Evolutionary conservation across 1,140 invertebrate genomes (phyloP), one percentile per base, ranked within the genome.

Genomic region (Pollicipes pollicipes): DNA sequence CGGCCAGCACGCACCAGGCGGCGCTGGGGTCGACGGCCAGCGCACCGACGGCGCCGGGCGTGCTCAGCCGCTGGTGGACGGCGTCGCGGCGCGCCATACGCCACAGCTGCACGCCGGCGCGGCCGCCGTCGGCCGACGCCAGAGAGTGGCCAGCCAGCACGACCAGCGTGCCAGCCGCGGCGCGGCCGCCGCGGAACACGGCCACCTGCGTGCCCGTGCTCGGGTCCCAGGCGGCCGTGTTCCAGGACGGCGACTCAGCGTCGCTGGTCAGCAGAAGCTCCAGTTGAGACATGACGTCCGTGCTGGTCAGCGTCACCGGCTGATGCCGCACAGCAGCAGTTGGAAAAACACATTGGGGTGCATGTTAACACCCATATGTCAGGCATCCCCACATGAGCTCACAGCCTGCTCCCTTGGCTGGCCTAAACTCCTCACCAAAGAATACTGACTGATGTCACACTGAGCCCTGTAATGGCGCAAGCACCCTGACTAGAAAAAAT

Each of bases 261-360:
- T 21, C 69, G 30, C 26, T 31, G 27, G 63, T 64, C 27, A 45
- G 30, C 69, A 69, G 30, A 26, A 64, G 28, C 37, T 58, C 37
- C 30, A 68, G 37, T n/a, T 32, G 68, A 21, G 68, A 35, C 68
- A 68, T 68, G 30, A 37, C 37, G 68, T n/a, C n/a, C n/a, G n/a
- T n/a, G n/a, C n/a, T n/a, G n/a, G n/a, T n/a, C n/a, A n/a, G n/a
- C n/a, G n/a, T n/a, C n/a, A n/a, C n/a, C n/a, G n/a, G n/a, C n/a
- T n/a, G n/a, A n/a, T n/a, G n/a, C n/a, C n/a, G n/a, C n/a, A n/a
- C n/a, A n/a, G n/a, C n/a, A n/a, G n/a, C n/a, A n/a, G n/a, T n/a
- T n/a, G n/a, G n/a, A n/a, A n/a, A n/a, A n/a, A n/a, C n/a, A n/a
- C n/a, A n/a, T n/a, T n/a, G n/a, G n/a, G n/a, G n/a, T n/a, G n/a